Evolutionary conservation across 2,888 invertebrate species (phyloP).

Genomic region (Empis livida): DNA sequence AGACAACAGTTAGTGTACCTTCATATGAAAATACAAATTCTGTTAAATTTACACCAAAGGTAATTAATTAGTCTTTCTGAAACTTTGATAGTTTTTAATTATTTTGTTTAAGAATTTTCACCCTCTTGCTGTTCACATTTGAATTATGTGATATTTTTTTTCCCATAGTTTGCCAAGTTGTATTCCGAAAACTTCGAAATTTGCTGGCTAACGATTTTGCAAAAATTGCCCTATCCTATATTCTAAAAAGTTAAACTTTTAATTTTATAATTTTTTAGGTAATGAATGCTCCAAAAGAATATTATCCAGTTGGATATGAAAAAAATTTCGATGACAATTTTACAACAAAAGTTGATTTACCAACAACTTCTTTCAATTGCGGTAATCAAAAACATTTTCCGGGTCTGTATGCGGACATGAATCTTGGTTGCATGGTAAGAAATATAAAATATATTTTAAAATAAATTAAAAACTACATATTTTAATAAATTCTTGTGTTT

Average conservation of each 20-base stretch:
- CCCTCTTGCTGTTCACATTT: too few relatives aligned
- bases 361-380: constrained; percentile 72
- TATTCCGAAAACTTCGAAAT: too few relatives aligned
- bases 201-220: too few relatives aligned
- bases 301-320: constrained; percentile 77
- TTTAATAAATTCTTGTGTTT: constrained; percentile 1
- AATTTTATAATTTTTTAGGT: constrained; percentile 44
- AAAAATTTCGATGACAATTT: constrained; percentile 84
- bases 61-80: neutral
- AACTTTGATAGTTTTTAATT: too few relatives aligned
- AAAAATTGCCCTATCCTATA: too few relatives aligned
- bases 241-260: too few relatives aligned
- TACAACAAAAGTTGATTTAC: constrained; percentile 69
- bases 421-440: constrained; percentile 77
- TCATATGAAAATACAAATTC: neutral
- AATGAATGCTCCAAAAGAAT: constrained; percentile 82
- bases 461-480: neutral
- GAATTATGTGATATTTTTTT: too few relatives aligned
- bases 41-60: neutral
- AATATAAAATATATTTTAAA: constrained; percentile 14
- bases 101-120: too few relatives aligned
- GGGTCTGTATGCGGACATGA: constrained; percentile 76
- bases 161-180: too few relatives aligned
- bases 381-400: constrained; percentile 85
- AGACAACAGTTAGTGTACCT: constrained; percentile 25